Evolutionary conservation across 2,113 vertebrate genomes (phyloP).

Genomic region (Thinocorus orbignyianus): DNA sequence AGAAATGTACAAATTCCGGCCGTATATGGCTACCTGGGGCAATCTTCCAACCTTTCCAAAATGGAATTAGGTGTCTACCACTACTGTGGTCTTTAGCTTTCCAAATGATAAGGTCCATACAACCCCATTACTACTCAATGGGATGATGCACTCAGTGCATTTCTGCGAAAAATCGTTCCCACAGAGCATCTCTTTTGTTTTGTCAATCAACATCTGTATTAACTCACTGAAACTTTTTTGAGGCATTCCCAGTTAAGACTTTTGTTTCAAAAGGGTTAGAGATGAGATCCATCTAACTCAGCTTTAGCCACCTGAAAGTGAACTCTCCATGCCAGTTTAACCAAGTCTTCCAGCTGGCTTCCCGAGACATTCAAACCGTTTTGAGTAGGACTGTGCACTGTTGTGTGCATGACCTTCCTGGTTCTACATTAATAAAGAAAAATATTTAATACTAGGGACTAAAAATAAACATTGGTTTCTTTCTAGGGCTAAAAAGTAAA

Average conservation of each 20-base stretch:
- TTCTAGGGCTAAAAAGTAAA: background rate
- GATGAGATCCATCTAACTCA: background rate
- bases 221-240: background rate
- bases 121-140: background rate
- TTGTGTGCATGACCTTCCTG: background rate
- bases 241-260: background rate
- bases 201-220: background rate
- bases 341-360: background rate
- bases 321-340: background rate
- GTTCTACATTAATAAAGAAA: background rate
- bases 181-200: background rate
- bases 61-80: background rate
- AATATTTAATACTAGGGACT: background rate
- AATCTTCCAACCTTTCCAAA: background rate
- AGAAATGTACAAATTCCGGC: background rate
- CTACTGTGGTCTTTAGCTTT: background rate
- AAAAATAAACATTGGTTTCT: background rate
- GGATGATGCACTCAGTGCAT: background rate
- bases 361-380: background rate
- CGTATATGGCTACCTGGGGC: background rate
- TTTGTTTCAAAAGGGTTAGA: background rate
- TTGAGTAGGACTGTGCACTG: background rate
- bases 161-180: background rate
- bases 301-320: background rate
- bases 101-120: no score